Conservation (phyloP, 2,888 invertebrate genomes). For the Platycheirus rosarum region DNA sequence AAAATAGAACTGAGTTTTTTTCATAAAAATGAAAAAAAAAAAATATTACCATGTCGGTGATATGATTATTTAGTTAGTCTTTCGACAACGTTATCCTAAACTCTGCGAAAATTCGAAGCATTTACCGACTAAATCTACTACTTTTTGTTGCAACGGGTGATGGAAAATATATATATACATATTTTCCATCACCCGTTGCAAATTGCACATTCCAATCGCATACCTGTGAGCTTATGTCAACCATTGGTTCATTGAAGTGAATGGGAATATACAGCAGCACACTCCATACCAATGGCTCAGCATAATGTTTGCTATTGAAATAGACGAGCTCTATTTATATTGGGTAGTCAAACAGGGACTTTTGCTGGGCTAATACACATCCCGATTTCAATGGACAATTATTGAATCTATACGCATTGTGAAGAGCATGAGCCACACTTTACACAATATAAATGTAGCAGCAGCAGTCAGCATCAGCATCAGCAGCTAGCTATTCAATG, state of each 20-base stretch:
- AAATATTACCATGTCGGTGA: too few relatives aligned
- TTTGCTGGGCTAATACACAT: conserved; percentile 56
- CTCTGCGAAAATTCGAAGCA: background rate
- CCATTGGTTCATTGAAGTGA: conserved; percentile 51
- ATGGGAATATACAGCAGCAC: conserved; percentile 42
- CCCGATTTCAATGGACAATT: conserved; percentile 55
- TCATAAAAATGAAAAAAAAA: too few relatives aligned
- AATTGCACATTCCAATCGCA: conserved; percentile 12
- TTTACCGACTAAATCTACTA: too few relatives aligned
- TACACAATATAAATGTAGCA: conserved; percentile 2
- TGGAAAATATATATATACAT: background rate
- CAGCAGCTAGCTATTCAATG: conserved; percentile 22
- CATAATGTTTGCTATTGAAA: conserved; percentile 39
- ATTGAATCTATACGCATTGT: conserved; percentile 56
- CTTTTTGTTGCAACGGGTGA: conserved; percentile 46
- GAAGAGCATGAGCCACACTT: conserved; percentile 6
- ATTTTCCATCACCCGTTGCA: conserved; percentile 29
- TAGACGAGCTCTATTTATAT: background rate
- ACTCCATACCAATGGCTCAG: conserved; percentile 13
- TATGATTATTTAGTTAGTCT: too few relatives aligned
- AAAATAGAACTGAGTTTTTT: too few relatives aligned
- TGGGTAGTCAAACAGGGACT: conserved; percentile 46
- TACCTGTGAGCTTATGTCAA: conserved; percentile 40
- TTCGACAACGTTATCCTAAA: too few relatives aligned
- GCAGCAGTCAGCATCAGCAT: too few relatives aligned